Percentiles rank a stretch among this genome's conserved stretches.
phyloP scores from a whole-genome alignment of 1,140 invertebrate genomes.

The Fopius arisanus region DNA sequence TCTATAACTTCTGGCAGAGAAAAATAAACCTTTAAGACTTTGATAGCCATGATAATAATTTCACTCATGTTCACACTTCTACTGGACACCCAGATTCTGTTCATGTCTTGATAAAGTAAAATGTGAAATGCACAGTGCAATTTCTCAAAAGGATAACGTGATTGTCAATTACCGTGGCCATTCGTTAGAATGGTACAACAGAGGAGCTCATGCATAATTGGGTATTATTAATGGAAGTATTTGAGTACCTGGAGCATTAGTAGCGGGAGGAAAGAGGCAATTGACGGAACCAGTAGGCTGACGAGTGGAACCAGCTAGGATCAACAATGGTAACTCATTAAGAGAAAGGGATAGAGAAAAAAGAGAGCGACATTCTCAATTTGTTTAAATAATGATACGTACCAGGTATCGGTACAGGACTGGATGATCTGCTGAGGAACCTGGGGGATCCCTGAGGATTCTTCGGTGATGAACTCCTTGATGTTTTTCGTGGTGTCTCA shows the following conservation, averaged over 20 bases:
- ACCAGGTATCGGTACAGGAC: slow-evolving; percentile 71
- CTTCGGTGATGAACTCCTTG: slow-evolving; percentile 72
- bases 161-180: neutral
- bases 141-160: neutral
- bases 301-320: slow-evolving; percentile 60
- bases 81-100: neutral
- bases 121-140: neutral
- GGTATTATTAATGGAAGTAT: slow-evolving; percentile 42
- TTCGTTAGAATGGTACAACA: neutral
- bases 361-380: too few species aligned
- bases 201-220: slow-evolving; percentile 7
- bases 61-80: too few species aligned
- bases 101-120: neutral
- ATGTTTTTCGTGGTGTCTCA: slow-evolving; percentile 72
- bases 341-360: slow-evolving; percentile 8
- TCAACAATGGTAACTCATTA: slow-evolving; percentile 42
- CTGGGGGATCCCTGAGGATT: slow-evolving; percentile 66
- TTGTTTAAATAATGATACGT: slow-evolving; percentile 34
- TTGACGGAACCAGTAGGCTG: slow-evolving; percentile 57
- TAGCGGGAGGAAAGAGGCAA: slow-evolving; percentile 57
- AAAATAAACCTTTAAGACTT: too few species aligned
- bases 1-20: too few species aligned
- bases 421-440: slow-evolving; percentile 68
- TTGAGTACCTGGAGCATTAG: slow-evolving; percentile 59
- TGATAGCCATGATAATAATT: too few species aligned